Evolutionary conservation across 2,888 invertebrate species (phyloP), one percentile per base, ranked within the genome.

Genomic region (Rotaria magnacalcarata): DNA sequence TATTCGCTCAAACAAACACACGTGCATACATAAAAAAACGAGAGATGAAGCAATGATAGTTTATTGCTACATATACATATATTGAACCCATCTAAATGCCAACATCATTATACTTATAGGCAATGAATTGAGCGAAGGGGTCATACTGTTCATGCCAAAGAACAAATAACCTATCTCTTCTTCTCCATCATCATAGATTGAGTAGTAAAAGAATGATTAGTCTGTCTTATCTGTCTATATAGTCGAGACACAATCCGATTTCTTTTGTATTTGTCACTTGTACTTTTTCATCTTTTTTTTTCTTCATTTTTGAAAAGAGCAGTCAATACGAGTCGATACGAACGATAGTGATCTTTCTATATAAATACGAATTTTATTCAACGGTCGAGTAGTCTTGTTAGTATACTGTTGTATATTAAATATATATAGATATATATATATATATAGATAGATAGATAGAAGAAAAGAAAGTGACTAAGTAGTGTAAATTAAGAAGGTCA

Each of bases 21-120:
- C 67, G 67, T 67, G 67, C 67, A 67, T 67, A 2, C 14, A 67
- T 27, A 27, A 34, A 16, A 34, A 67, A 67, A 67, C 1, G 16
- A 34, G 34, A 27, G 34, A 34, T 16, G 67, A 67, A 34, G 27
- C 27, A 67, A 67, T 67, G 67, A 67, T 34, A 34, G 14, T 16
- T 67, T 27, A 67, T 67, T 67, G 11, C 67, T 67, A 67, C 67
- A 27, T 16, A 34, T 34, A 34, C 34, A 34, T 34, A 34, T 34
- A 67, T 34, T 67, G 67, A 67, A 67, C 16, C 67, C 67, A 16
- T 67, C 67, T 67, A 67, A 67, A 67, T 67, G 67, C 67, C 67
- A 67, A 67, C 67, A 67, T 67, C 67, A 67, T 67, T 67, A 67
- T 67, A 67, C 11, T 67, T 34, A 34, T 67, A 67, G 34, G 34